phyloP scores from a whole-genome alignment of 2,113 vertebrate genomes.

The Melanostigma gelatinosum region DNA sequence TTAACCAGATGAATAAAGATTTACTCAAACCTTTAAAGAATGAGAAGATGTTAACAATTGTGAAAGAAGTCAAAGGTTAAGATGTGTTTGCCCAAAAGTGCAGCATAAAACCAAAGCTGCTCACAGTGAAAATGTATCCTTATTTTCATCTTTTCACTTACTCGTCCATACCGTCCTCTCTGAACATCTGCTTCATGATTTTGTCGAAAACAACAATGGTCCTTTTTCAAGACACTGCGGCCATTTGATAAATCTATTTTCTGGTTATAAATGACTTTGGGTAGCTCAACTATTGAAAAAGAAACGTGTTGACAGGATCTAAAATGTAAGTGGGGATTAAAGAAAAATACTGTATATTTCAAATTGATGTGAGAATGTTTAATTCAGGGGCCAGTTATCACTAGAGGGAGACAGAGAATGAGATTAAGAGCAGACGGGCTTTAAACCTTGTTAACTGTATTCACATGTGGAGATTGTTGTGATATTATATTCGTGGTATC shows the following conservation, averaged over 20 bases:
- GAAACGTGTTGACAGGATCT: background rate
- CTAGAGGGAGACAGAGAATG: slow-evolving; percentile 83
- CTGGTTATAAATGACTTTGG: background rate
- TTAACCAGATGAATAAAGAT: background rate
- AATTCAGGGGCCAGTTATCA: slow-evolving; percentile 49
- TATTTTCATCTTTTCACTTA: background rate
- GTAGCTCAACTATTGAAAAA: background rate
- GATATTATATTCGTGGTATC: background rate
- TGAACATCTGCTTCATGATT: background rate
- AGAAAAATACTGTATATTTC: background rate
- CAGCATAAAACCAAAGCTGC: background rate
- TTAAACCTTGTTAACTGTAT: background rate
- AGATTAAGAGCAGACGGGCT: slow-evolving; percentile 19
- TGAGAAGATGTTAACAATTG: background rate
- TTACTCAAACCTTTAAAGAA: background rate
- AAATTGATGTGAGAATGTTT: background rate
- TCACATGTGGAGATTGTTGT: slow-evolving; percentile 4
- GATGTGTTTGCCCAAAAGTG: background rate
- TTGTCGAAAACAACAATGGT: background rate
- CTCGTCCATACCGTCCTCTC: background rate
- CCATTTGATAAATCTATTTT: background rate
- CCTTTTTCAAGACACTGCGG: background rate
- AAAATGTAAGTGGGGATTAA: background rate
- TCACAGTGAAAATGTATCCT: background rate
- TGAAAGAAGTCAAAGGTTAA: background rate